Evolutionary conservation across 2,113 vertebrate genomes (phyloP).

Genomic region (Nycticryphes semicollaris): DNA sequence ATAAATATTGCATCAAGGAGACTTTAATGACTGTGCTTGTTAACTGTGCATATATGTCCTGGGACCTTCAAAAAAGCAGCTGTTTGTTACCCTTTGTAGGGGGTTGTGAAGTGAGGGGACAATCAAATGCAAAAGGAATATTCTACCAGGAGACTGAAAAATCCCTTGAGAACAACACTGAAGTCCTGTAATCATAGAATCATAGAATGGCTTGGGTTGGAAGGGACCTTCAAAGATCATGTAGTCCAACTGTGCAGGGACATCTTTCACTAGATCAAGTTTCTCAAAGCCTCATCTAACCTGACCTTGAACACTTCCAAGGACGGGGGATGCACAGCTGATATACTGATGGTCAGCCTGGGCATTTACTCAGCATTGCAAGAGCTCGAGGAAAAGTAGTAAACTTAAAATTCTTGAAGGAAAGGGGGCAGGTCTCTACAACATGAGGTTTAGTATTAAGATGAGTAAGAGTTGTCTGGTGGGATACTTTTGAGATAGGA

Average conservation of each 20-base stretch:
- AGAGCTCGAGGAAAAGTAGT: not conserved
- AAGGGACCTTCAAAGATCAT: not conserved
- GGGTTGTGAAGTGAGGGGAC: not conserved
- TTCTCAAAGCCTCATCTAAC: not conserved
- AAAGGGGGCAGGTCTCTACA: not conserved
- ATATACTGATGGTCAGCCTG: rapidly evolving
- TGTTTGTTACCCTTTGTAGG: not conserved
- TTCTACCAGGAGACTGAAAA: not conserved
- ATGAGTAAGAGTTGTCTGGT: not conserved
- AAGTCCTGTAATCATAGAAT: not conserved
- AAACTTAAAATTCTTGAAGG: not conserved
- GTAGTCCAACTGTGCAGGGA: not conserved
- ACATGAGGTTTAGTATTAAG: not conserved
- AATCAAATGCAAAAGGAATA: not conserved
- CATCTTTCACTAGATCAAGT: not conserved
- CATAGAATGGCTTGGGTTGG: not conserved
- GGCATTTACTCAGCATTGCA: not conserved
- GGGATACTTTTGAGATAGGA: not conserved
- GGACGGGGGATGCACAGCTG: not conserved
- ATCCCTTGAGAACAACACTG: not conserved
- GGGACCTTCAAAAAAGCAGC: not conserved
- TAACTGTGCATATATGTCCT: not conserved
- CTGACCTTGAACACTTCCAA: not conserved
- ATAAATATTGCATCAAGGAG: not conserved
- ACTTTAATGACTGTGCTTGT: not conserved